These are phyloP conservation scores for Amblyraja radiata DNA, from an alignment of 2,797 vertebrate genomes.

Conservation along the genomic window DNA sequence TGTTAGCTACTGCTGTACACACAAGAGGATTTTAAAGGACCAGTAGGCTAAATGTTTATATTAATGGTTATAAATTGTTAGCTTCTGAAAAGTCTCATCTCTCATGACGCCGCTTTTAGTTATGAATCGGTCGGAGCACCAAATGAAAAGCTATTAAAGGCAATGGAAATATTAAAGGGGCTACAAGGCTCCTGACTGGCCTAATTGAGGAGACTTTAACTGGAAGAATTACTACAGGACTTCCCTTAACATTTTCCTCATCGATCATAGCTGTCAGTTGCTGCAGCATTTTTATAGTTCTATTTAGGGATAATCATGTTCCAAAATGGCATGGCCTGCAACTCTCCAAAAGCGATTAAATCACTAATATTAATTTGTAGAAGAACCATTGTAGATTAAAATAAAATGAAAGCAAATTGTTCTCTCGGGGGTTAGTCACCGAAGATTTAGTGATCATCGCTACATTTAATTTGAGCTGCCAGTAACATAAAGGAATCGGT, in stretches of 20 bases:
- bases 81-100: not conserved
- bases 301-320: not conserved
- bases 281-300: not conserved
- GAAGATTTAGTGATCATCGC: not conserved
- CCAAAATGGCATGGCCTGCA: not conserved
- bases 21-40: not conserved
- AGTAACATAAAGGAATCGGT: not conserved
- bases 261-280: not conserved
- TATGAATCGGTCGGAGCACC: not conserved
- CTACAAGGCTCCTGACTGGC: too few species aligned
- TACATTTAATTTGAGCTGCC: not conserved
- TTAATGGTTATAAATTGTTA: not conserved
- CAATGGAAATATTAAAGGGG: not conserved
- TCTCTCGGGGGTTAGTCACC: not conserved
- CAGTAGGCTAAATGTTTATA: slow-evolving; percentile 19
- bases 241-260: not conserved
- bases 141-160: slow-evolving; percentile 16
- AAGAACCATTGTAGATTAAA: slow-evolving; percentile 1
- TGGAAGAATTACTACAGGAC: not conserved
- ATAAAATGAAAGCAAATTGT: slow-evolving; percentile 24
- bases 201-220: not conserved
- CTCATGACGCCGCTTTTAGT: not conserved
- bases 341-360: not conserved
- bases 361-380: not conserved
- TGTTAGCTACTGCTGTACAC: not conserved